Evolutionary conservation across 2,797 vertebrate genomes (phyloP).

Genomic region (Margarornis squamiger): DNA sequence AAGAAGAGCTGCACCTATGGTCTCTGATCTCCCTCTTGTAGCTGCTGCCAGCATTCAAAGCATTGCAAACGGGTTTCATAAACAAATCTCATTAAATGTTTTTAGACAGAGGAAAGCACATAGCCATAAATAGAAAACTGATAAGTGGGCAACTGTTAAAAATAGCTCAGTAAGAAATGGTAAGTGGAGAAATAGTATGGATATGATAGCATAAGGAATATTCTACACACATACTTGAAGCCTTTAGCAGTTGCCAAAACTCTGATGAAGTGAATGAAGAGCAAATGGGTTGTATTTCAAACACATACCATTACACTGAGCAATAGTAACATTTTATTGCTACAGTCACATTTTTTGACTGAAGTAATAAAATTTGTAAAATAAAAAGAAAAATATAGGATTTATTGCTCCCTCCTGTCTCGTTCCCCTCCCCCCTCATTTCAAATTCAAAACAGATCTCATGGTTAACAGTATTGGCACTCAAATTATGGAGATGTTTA

Average conservation of each 20-base stretch:
- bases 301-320: slow-evolving; percentile 79
- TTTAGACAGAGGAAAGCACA: slow-evolving; percentile 64
- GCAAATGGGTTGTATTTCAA: slow-evolving; percentile 81
- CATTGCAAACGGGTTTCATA: slow-evolving; percentile 64
- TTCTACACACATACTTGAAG: slow-evolving; percentile 44
- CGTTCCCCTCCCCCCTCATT: not conserved
- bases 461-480: slow-evolving; percentile 49
- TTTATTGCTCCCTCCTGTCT: slow-evolving; percentile 61
- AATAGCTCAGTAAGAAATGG: slow-evolving; percentile 74
- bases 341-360: slow-evolving; percentile 75
- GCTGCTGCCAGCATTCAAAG: slow-evolving; percentile 57
- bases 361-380: slow-evolving; percentile 79
- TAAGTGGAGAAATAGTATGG: slow-evolving; percentile 73
- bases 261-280: slow-evolving; percentile 75
- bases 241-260: slow-evolving; percentile 63
- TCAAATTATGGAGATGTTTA: slow-evolving; percentile 68
- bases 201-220: slow-evolving; percentile 72
- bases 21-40: slow-evolving; percentile 48
- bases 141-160: slow-evolving; percentile 70
- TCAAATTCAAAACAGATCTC: slow-evolving; percentile 73
- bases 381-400: slow-evolving; percentile 75
- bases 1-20: slow-evolving; percentile 46
- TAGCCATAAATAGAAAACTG: slow-evolving; percentile 70
- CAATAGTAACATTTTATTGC: slow-evolving; percentile 73
- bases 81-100: slow-evolving; percentile 70